Conservation (phyloP, 2,888 invertebrate species). For the Athalia circularis region DNA sequence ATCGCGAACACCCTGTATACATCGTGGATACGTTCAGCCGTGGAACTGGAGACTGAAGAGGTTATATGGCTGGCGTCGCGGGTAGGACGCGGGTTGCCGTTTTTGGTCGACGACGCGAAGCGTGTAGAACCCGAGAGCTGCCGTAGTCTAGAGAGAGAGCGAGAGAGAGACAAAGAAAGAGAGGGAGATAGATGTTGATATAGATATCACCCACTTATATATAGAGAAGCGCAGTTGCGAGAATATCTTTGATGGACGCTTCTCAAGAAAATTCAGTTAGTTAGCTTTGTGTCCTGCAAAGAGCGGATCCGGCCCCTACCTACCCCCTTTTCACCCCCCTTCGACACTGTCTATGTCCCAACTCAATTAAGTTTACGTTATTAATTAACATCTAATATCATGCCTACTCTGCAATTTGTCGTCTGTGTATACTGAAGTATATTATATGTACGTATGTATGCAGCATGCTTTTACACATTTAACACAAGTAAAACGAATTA, state of each 20-base stretch:
- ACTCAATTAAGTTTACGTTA: constrained; percentile 43
- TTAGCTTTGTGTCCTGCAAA: constrained; percentile 71
- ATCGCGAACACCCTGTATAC: constrained; percentile 72
- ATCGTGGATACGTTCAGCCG: constrained; percentile 70
- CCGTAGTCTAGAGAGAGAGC: constrained; percentile 9
- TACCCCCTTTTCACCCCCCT: constrained; percentile 57
- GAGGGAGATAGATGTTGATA: neutral
- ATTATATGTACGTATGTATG: neutral
- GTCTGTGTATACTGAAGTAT: neutral
- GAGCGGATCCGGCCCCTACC: constrained; percentile 59
- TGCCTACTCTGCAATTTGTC: constrained; percentile 37
- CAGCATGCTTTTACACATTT: neutral
- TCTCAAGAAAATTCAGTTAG: constrained; percentile 74
- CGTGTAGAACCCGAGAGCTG: neutral
- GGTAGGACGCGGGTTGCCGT: constrained; percentile 13
- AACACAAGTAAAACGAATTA: no score
- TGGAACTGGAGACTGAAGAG: neutral
- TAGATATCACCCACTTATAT: constrained; percentile 18
- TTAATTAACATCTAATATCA: constrained; percentile 44
- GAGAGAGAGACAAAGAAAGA: constrained; percentile 1
- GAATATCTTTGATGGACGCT: constrained; percentile 72
- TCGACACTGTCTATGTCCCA: constrained; percentile 31
- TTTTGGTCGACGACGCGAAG: constrained; percentile 23
- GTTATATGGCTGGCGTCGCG: constrained; percentile 26
- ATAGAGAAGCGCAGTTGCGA: constrained; percentile 34